Percentiles rank a stretch among this genome's conserved stretches.
phyloP scores from a whole-genome alignment of 2,888 invertebrate genomes.

The Sminthurides aquaticus region DNA sequence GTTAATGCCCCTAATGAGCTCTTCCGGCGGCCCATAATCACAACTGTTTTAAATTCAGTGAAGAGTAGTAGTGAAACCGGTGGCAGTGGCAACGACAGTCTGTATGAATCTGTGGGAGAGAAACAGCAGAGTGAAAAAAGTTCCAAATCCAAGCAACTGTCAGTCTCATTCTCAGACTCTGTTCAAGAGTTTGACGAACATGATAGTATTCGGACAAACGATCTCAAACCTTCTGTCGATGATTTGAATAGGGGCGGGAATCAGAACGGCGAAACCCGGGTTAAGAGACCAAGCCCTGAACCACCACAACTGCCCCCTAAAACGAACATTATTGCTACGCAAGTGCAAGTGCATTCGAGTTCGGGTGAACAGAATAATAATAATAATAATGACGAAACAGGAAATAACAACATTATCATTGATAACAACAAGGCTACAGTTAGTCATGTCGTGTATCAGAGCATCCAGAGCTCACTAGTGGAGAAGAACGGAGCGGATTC shows the following conservation, averaged over 20 bases:
- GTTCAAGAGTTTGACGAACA: constrained; percentile 38
- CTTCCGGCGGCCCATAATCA: constrained; percentile 26
- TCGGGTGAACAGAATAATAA: constrained; percentile 13
- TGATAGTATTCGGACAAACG: constrained; percentile 13
- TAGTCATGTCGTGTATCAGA: too few species aligned
- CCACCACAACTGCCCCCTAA: neutral
- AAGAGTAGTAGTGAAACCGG: too few species aligned
- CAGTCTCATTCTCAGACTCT: constrained; percentile 42
- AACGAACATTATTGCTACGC: constrained; percentile 37
- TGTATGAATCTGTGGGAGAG: neutral
- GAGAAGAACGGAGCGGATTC: too few species aligned
- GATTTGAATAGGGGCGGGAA: constrained; percentile 3
- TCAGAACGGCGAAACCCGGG: neutral
- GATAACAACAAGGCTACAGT: too few species aligned
- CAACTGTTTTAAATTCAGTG: constrained; percentile 22
- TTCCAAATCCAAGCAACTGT: constrained; percentile 38
- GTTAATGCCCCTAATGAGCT: constrained; percentile 12
- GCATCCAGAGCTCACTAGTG: too few species aligned
- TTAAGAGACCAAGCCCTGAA: neutral
- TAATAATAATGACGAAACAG: constrained; percentile 6
- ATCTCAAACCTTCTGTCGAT: constrained; percentile 15
- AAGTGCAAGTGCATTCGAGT: constrained; percentile 40
- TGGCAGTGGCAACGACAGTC: neutral
- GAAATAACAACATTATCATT: too few species aligned
- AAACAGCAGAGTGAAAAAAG: neutral